phyloP scores from a whole-genome alignment of 2,113 vertebrate species.

The human region DNA sequence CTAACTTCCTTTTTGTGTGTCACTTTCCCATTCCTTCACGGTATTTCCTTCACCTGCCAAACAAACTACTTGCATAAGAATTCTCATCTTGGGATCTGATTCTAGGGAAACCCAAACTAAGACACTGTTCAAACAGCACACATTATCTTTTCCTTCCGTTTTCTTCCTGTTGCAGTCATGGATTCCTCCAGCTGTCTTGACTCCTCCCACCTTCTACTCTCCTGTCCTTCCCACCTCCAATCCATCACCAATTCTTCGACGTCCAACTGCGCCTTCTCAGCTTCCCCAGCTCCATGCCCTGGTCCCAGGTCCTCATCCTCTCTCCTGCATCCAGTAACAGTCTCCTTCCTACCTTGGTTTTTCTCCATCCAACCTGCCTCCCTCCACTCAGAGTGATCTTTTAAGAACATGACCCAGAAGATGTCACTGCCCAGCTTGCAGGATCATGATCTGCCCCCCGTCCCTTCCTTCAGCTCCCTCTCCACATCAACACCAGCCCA shows the following conservation, averaged over 20 bases:
- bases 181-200: not conserved
- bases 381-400: not conserved
- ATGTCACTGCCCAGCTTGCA: not conserved
- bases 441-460: not conserved
- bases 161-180: not conserved
- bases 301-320: not conserved
- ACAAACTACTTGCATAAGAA: conserved; percentile 2
- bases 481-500: not conserved
- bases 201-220: not conserved
- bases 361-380: not conserved
- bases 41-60: not conserved
- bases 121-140: not conserved
- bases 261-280: not conserved
- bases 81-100: not conserved
- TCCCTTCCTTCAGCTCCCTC: not conserved
- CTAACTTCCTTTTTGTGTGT: conserved; percentile 23
- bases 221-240: not conserved
- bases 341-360: not conserved
- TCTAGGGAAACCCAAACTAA: conserved; percentile 31
- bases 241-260: not conserved
- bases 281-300: not conserved
- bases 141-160: not conserved
- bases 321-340: not conserved
- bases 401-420: not conserved
- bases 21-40: not conserved